phyloP scores from a whole-genome alignment of 2,888 invertebrate species.

The Agriopis leucophaearia region DNA sequence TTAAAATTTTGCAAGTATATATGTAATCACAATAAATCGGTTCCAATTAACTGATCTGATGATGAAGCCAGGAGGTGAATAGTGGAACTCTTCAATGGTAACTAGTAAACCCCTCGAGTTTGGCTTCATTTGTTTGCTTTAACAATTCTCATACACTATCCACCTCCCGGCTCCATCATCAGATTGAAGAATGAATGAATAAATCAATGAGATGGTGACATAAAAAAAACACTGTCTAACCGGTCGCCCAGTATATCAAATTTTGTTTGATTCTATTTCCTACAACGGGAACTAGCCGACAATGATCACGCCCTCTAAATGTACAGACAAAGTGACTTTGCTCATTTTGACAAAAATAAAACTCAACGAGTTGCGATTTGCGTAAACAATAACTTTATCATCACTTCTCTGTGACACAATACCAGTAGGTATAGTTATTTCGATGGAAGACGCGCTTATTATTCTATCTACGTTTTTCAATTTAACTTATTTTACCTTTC shows the following conservation, averaged over 20 bases:
- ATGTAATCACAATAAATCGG: too few relatives aligned
- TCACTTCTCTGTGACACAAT: slow-evolving; percentile 9
- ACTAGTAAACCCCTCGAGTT: too few relatives aligned
- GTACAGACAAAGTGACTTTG: slow-evolving; percentile 22
- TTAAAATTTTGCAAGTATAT: too few relatives aligned
- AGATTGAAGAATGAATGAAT: too few relatives aligned
- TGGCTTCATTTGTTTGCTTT: too few relatives aligned
- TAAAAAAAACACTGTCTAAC: too few relatives aligned
- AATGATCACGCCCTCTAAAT: slow-evolving; percentile 17
- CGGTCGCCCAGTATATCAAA: neutral
- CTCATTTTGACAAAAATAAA: slow-evolving; percentile 20
- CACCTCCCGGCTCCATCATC: too few relatives aligned
- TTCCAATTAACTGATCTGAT: too few relatives aligned
- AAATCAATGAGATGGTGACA: too few relatives aligned
- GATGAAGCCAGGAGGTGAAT: too few relatives aligned
- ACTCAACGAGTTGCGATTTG: slow-evolving; percentile 12
- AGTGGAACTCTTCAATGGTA: too few relatives aligned
- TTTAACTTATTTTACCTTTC: neutral
- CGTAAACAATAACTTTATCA: slow-evolving; percentile 27
- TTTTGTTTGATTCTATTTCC: neutral
- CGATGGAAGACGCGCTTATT: slow-evolving; percentile 6
- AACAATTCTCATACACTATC: too few relatives aligned
- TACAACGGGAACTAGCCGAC: neutral
- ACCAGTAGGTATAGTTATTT: slow-evolving; percentile 12
- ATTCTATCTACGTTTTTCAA: neutral